Evolutionary conservation across 2,888 invertebrate species (phyloP).

Genomic region (Taenaris catops): DNA sequence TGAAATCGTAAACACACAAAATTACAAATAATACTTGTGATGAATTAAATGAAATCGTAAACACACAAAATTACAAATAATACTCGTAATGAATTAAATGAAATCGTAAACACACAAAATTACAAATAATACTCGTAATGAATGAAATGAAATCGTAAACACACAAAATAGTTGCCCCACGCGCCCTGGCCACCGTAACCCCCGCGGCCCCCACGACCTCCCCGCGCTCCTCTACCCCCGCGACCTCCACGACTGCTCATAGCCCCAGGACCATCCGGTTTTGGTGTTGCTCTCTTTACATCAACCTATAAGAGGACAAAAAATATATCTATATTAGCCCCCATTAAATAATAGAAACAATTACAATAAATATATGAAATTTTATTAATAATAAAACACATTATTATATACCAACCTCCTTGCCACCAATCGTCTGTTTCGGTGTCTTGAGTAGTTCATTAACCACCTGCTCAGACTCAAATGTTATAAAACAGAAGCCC

Average conservation of each 20-base stretch:
- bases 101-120: too few relatives aligned
- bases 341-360: not conserved
- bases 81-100: too few relatives aligned
- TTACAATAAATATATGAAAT: not conserved
- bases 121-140: too few relatives aligned
- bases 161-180: slow-evolving; percentile 83
- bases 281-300: slow-evolving; percentile 96
- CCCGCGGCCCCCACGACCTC: slow-evolving; percentile 85
- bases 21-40: too few relatives aligned
- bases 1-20: too few relatives aligned
- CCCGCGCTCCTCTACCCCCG: slow-evolving; percentile 83
- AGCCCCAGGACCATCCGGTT: slow-evolving; percentile 88
- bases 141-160: too few relatives aligned
- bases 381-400: not conserved
- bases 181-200: slow-evolving; percentile 83
- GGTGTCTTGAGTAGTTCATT: slow-evolving; percentile 94
- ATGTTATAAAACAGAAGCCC: slow-evolving; percentile 98
- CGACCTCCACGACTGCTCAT: slow-evolving; percentile 82
- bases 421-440: slow-evolving; percentile 95
- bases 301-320: too few relatives aligned
- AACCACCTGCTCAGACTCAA: slow-evolving; percentile 96
- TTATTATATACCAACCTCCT: slow-evolving; percentile 84
- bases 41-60: too few relatives aligned
- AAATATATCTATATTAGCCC: not conserved
- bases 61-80: too few relatives aligned